Conservation (phyloP, 2,113 vertebrate species). For the Anser brachyrhynchus region DNA sequence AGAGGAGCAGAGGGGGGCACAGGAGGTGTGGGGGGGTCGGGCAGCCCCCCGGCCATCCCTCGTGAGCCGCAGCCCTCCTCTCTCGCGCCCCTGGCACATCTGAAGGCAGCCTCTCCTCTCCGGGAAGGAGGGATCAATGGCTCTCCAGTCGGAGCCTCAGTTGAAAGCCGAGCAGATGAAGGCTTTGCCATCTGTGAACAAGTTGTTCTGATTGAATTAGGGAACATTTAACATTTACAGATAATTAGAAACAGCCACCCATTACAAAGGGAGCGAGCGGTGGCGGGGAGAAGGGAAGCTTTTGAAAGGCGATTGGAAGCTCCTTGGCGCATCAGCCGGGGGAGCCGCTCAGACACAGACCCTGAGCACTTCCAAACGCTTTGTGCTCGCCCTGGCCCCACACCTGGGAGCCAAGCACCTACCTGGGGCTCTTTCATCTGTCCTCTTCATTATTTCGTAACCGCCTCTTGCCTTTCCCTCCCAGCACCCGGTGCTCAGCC, state of each 20-base stretch:
- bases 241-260: constrained; percentile 73
- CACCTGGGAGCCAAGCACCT: constrained; percentile 25
- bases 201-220: constrained; percentile 70
- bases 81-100: background rate
- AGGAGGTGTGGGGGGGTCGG: background rate
- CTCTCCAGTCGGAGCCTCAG: background rate
- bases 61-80: accelerated
- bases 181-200: constrained; percentile 66
- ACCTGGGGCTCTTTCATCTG: background rate
- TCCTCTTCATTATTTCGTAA: background rate
- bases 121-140: background rate
- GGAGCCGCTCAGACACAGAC: constrained; percentile 66
- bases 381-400: constrained; percentile 22
- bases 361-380: constrained; percentile 44
- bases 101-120: background rate
- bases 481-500: background rate
- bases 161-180: constrained; percentile 59
- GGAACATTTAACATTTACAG: constrained; percentile 68
- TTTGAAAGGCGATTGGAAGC: constrained; percentile 51
- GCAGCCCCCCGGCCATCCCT: background rate
- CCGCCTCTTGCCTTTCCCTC: background rate
- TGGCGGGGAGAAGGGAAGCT: constrained; percentile 19
- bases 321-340: constrained; percentile 58
- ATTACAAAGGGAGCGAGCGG: constrained; percentile 23
- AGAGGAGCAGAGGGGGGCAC: background rate